These are phyloP conservation scores for Daphoenositta chrysoptera DNA, from an alignment of 2,113 vertebrate genomes.

Conservation along the genomic window DNA sequence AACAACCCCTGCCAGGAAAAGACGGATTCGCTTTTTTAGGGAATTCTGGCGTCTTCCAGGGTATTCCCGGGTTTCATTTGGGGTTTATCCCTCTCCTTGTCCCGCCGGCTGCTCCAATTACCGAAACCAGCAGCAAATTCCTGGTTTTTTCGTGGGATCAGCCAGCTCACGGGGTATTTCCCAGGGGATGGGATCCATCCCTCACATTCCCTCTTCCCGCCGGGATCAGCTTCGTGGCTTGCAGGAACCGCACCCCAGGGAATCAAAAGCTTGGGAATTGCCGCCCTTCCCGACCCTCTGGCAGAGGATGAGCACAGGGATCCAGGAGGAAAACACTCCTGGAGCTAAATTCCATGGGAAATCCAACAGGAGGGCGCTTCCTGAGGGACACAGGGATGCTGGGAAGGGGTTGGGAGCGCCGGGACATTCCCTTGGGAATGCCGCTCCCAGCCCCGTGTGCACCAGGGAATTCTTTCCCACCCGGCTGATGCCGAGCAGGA, in stretches of 20 bases:
- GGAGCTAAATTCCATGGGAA: background rate
- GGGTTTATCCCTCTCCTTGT: background rate
- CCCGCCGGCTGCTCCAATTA: background rate
- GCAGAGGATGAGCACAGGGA: background rate
- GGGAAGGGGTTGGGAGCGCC: background rate
- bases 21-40: fast-evolving
- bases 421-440: background rate
- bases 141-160: background rate
- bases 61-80: background rate
- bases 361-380: background rate
- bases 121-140: background rate
- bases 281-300: fast-evolving
- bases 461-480: background rate
- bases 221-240: background rate
- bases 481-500: fast-evolving
- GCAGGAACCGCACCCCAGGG: background rate
- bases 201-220: too few relatives aligned
- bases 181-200: too few relatives aligned
- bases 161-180: too few relatives aligned
- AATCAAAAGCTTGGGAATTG: background rate
- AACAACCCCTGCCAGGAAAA: background rate
- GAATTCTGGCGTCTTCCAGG: background rate
- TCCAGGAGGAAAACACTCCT: background rate
- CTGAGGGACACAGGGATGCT: background rate
- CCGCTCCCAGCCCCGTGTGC: too few relatives aligned